Evolutionary conservation across 2,113 vertebrate species (phyloP), one percentile per base, ranked within the genome.

Genomic region (Salvelinus namaycush): DNA sequence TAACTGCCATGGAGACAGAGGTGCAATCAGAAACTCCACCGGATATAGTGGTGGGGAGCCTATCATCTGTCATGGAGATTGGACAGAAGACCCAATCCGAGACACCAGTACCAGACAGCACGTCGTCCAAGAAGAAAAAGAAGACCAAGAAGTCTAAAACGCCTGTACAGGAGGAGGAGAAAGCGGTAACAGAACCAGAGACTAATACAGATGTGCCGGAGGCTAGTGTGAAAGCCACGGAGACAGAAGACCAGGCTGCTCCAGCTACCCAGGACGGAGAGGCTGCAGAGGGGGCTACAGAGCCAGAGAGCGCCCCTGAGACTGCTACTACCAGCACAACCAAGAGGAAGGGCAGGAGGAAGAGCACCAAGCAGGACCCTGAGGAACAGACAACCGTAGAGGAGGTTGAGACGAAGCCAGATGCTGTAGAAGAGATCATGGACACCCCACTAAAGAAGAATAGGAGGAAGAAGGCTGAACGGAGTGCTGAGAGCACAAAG

Each of bases 321-420:
- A 24, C n/a, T 0, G 0, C 4, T 0, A 3, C 39, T 22, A 11
- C 1, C 1, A 26, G 20, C 5, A 68, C 49, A 2, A 62, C 20
- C 54, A 84, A 70, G 70, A 87, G 68, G 27, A 79, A 54, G n/a
- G 70, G 29, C 6, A 84, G 39, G 72, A 78, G 75, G 31, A 79
- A 69, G 48, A 73, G 12, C 5, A 5, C 24, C 68, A 74, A 49
- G 2, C 49, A n/a, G 67, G 29, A n/a, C 18, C 20, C 67, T 11
- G 31, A 11, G 31, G 16, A 22, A 16, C 18, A 68, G 31, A 68
- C 31, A 1, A 68, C 67, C 0, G 49, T 69, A 9, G 44, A 16
- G 6, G 81, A 39, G 34, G 67, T 2, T 0, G 69, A 59, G 18
- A 49, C 9, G 13, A 7, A 69, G 18, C 7, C 34, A 11, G 34